Evolutionary conservation across 2,797 vertebrate species (phyloP).

Genomic region (Clarias laeviceps): DNA sequence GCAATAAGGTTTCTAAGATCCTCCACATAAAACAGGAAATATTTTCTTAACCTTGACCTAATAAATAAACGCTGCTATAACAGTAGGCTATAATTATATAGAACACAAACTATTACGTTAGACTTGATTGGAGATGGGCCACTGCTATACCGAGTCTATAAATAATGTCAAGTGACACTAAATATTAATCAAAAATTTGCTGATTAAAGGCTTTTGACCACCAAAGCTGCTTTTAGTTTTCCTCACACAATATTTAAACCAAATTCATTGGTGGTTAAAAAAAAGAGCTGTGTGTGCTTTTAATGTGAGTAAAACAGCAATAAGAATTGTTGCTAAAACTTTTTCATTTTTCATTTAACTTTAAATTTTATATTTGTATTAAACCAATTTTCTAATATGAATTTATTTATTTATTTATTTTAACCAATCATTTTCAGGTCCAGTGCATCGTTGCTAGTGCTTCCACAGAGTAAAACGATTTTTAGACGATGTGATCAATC

Average conservation of each 20-base stretch:
- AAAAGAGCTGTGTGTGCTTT: background rate
- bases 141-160: slow-evolving; percentile 5
- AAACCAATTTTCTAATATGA: background rate
- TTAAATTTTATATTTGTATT: background rate
- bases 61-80: slow-evolving; percentile 38
- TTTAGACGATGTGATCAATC: background rate
- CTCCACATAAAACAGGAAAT: slow-evolving; percentile 40
- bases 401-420: no score
- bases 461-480: background rate
- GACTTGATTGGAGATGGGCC: slow-evolving; percentile 15
- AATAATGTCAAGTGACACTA: slow-evolving; percentile 31
- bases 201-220: slow-evolving; percentile 25
- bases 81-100: slow-evolving; percentile 41
- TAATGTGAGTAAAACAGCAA: background rate
- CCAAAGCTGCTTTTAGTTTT: background rate
- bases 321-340: background rate
- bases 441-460: background rate
- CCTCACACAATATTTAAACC: slow-evolving; percentile 5
- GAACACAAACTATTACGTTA: slow-evolving; percentile 18
- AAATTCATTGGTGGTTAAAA: background rate
- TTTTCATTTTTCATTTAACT: background rate
- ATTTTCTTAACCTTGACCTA: slow-evolving; percentile 49
- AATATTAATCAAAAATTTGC: slow-evolving; percentile 21
- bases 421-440: background rate
- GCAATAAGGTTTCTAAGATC: slow-evolving; percentile 30